phyloP scores from a whole-genome alignment of 1,140 invertebrate genomes.

The Lepidurus packardi region DNA sequence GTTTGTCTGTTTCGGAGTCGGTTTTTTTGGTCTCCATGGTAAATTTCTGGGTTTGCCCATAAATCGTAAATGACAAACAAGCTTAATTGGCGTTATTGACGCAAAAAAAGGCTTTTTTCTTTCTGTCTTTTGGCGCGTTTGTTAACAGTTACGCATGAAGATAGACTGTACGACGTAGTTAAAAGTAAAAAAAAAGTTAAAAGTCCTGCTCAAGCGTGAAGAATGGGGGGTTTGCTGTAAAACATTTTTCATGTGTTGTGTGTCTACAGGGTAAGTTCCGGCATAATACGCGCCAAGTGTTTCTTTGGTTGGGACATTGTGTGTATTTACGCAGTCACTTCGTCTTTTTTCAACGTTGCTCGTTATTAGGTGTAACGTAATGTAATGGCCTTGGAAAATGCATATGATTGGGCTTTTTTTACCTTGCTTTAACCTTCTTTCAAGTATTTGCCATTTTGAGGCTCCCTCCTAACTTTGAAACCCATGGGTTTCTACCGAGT shows the following conservation, averaged over 20 bases:
- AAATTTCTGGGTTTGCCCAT: background rate
- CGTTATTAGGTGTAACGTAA: background rate
- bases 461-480: too few relatives aligned
- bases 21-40: background rate
- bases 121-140: too few relatives aligned
- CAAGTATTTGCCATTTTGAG: too few relatives aligned
- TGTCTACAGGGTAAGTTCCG: too few relatives aligned
- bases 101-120: background rate
- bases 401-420: background rate
- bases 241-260: background rate
- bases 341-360: background rate
- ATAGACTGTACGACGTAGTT: too few relatives aligned
- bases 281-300: too few relatives aligned
- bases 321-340: too few relatives aligned
- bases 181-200: too few relatives aligned
- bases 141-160: too few relatives aligned
- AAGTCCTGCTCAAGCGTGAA: background rate
- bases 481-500: too few relatives aligned
- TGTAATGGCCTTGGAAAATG: background rate
- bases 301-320: too few relatives aligned
- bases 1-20: background rate
- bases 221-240: background rate
- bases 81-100: conserved; percentile 18
- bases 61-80: background rate
- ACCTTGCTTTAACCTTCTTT: background rate